These are phyloP conservation scores for Microplitis demolitor DNA, from an alignment of 1,140 invertebrate genomes.

Conservation along the genomic window DNA sequence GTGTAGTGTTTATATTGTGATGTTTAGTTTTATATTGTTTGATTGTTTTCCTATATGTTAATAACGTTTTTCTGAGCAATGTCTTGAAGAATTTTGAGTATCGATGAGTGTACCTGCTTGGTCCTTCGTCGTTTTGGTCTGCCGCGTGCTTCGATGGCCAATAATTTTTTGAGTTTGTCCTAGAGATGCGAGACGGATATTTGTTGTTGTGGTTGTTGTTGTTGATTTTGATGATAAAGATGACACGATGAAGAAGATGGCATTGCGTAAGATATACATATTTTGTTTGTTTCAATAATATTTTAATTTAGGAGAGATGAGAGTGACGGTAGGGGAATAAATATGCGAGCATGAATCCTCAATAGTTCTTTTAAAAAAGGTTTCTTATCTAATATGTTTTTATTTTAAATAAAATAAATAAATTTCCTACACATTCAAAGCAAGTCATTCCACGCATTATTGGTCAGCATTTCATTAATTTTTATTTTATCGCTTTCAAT, in stretches of 20 bases:
- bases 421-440: slow-evolving; percentile 59
- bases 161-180: slow-evolving; percentile 44
- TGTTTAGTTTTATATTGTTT: neutral
- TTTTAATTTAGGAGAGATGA: slow-evolving; percentile 24
- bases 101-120: slow-evolving; percentile 51
- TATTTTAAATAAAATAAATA: slow-evolving; percentile 45
- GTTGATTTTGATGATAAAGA: slow-evolving; percentile 38
- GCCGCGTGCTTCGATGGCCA: slow-evolving; percentile 42
- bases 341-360: slow-evolving; percentile 31
- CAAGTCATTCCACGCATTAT: slow-evolving; percentile 58
- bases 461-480: slow-evolving; percentile 31
- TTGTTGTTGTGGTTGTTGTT: slow-evolving; percentile 37
- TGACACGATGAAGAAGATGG: slow-evolving; percentile 34
- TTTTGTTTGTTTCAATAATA: slow-evolving; percentile 5
- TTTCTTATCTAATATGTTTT: slow-evolving; percentile 23
- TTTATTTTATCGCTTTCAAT: slow-evolving; percentile 3
- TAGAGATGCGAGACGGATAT: slow-evolving; percentile 37
- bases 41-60: neutral
- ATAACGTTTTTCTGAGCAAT: slow-evolving; percentile 9
- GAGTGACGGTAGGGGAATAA: slow-evolving; percentile 21
- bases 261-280: slow-evolving; percentile 23
- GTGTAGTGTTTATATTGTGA: too few species aligned
- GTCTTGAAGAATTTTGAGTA: slow-evolving; percentile 11
- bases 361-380: slow-evolving; percentile 12
- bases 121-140: slow-evolving; percentile 40